Conservation (phyloP, 1,140 invertebrate species). For the Pachypsylla venusta region DNA sequence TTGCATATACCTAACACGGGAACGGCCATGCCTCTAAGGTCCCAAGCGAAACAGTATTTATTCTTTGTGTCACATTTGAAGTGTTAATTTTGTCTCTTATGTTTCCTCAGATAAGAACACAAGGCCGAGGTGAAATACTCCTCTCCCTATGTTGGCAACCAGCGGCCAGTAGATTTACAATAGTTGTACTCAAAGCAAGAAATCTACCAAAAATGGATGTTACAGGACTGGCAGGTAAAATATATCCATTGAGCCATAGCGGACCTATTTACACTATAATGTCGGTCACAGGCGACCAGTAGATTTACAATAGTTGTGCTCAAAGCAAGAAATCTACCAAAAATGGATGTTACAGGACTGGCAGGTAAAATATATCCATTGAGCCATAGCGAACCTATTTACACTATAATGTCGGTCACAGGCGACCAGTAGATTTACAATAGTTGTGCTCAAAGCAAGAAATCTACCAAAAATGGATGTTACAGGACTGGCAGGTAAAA, state of each 20-base stretch:
- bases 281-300: slow-evolving; percentile 83
- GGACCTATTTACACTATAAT: too few species aligned
- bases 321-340: slow-evolving; percentile 83
- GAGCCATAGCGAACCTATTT: too few species aligned
- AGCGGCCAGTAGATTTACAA: slow-evolving; percentile 70
- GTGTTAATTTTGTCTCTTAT: too few species aligned
- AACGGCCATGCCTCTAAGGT: too few species aligned
- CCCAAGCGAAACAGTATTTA: too few species aligned
- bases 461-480: slow-evolving; percentile 93
- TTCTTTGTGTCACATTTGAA: too few species aligned
- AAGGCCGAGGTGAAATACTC: slow-evolving; percentile 77
- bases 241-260: too few species aligned
- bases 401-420: slow-evolving; percentile 96
- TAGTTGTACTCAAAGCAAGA: slow-evolving; percentile 81
- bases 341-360: slow-evolving; percentile 87
- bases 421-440: slow-evolving; percentile 70
- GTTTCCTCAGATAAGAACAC: slow-evolving; percentile 54
- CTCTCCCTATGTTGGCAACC: slow-evolving; percentile 90
- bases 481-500: slow-evolving; percentile 69
- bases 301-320: slow-evolving; percentile 77
- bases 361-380: too few species aligned
- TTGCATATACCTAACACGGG: too few species aligned
- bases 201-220: slow-evolving; percentile 93
- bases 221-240: slow-evolving; percentile 69
- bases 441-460: slow-evolving; percentile 81